Evolutionary conservation across 2,113 vertebrate genomes (phyloP).

Genomic region (Lontra canadensis): DNA sequence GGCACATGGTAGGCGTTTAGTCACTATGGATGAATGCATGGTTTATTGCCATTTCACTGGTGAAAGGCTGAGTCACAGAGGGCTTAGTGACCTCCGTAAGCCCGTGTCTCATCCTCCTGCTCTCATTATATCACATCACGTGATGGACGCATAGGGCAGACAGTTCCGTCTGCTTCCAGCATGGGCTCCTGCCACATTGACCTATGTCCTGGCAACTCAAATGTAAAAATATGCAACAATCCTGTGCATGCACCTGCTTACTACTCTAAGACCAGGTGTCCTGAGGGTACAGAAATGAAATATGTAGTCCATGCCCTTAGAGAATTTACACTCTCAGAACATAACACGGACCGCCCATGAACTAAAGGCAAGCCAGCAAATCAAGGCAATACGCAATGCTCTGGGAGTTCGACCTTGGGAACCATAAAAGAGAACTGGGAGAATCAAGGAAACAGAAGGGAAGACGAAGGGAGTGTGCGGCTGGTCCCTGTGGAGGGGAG

Average conservation of each 20-base stretch:
- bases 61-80: not conserved
- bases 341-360: not conserved
- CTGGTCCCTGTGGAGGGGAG: not conserved
- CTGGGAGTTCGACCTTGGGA: not conserved
- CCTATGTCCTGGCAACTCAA: not conserved
- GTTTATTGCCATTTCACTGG: not conserved
- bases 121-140: not conserved
- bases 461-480: rapidly evolving
- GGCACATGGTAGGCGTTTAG: not conserved
- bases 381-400: not conserved
- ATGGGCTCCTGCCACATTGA: not conserved
- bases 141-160: not conserved
- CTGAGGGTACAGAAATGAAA: not conserved
- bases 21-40: not conserved
- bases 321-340: not conserved
- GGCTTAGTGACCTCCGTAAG: not conserved
- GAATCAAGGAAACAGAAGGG: not conserved
- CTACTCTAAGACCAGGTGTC: not conserved
- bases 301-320: not conserved
- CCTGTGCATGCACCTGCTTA: not conserved
- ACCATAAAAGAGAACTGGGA: not conserved
- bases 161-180: not conserved
- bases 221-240: not conserved
- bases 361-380: not conserved
- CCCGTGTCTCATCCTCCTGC: not conserved